Conservation (phyloP, 2,888 invertebrate species). For the Philereme transversata region DNA sequence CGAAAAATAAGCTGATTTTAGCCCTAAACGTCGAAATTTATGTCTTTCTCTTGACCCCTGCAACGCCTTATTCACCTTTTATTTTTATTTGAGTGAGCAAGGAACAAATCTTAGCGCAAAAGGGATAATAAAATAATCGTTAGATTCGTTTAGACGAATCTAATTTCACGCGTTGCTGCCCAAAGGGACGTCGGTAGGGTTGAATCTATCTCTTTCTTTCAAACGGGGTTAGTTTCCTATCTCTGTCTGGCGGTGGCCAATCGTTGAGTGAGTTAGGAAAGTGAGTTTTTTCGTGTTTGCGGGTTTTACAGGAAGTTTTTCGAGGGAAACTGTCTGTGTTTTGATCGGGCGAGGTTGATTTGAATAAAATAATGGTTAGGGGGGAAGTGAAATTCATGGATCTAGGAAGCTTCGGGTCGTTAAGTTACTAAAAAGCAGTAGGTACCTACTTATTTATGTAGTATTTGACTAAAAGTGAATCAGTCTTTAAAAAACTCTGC, state of each 20-base stretch:
- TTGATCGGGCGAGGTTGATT: constrained; percentile 23
- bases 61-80: constrained; percentile 81
- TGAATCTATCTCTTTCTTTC: constrained; percentile 57
- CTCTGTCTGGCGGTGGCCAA: constrained; percentile 63
- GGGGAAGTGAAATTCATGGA: background rate
- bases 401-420: too few relatives aligned
- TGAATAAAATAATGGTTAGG: constrained; percentile 20
- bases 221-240: constrained; percentile 33
- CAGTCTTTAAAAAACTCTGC: too few relatives aligned
- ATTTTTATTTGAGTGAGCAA: constrained; percentile 84
- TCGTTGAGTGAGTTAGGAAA: constrained; percentile 58
- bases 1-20: constrained; percentile 77
- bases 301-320: constrained; percentile 59
- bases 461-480: too few relatives aligned
- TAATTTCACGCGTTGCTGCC: constrained; percentile 82
- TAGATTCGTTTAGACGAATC: constrained; percentile 83
- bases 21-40: constrained; percentile 78
- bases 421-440: too few relatives aligned
- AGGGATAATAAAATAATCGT: constrained; percentile 84
- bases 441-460: too few relatives aligned
- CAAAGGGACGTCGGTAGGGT: constrained; percentile 71
- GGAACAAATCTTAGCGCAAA: constrained; percentile 84
- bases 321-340: constrained; percentile 26
- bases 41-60: constrained; percentile 76
- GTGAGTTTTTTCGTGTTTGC: constrained; percentile 69